Base-by-base conservation (phyloP, 2,113 vertebrate genomes). In the Dromas ardeola region DNA sequence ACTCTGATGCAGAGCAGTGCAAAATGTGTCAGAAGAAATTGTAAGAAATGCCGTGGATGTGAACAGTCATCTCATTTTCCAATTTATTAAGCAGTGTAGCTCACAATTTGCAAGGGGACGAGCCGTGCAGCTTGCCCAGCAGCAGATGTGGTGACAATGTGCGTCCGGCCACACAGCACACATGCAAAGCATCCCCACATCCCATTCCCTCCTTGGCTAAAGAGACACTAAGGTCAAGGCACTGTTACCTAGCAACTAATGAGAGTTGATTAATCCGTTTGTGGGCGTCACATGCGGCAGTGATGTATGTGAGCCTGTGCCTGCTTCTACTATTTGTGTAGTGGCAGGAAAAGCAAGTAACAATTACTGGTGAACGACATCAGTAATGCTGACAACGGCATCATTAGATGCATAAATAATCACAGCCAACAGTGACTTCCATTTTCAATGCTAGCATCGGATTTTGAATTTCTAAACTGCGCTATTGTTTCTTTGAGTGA, bases 171-270 rank as follows among this genome's bases (percentile, higher is more conserved):
- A 26, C 0, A 2, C 29, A 90, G 73, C 45, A 17, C 87, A 53
- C 36, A n/a, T 3, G 8, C 2, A 18, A 89, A 89, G 45, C 85
- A 32, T 73, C 53, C 22, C 63, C 34, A 16, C 87, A 79, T 47
- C 55, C 59, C 18, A 0, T 4, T 82, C 84, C 87, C 73, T 92
- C 70, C 27, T 83, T 73, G 94, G 88, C 94, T 93, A 66, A 94
- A 93, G 74, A 88, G 90, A 65, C 81, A 50, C 49, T 80, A 55
- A 96, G 97, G 96, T 96, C 95, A 96, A 76, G 91, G 55, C 82
- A 69, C 78, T 14, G 96, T 97, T 97, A 88, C 97, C 93, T 97
- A 97, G 97, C 97, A 97, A 97, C 96, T 91, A 96, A 97, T 95
- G 95, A 97, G 95, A 84, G 78, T 69, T 95, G 91, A 97, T 98